Evolutionary conservation across 2,888 invertebrate species (phyloP).

Genomic region (Synergus japonicus): DNA sequence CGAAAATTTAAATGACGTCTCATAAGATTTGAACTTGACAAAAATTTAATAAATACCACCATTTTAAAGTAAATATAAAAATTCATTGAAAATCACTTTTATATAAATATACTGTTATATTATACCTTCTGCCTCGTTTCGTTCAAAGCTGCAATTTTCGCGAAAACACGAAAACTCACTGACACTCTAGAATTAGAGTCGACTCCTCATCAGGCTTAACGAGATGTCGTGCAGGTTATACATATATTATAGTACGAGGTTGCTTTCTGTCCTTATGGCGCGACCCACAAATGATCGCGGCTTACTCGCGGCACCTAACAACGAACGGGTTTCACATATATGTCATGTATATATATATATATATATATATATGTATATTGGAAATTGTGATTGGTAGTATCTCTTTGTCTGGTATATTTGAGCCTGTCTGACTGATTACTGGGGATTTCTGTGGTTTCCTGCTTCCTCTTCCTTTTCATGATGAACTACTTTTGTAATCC

Average conservation of each 20-base stretch:
- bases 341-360: not conserved
- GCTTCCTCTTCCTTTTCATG: conserved; percentile 1
- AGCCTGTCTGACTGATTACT: not conserved
- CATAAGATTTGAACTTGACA: not conserved
- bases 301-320: not conserved
- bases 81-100: not conserved
- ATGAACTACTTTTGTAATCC: not conserved
- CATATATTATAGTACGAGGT: not conserved
- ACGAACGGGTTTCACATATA: not conserved
- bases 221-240: conserved; percentile 55
- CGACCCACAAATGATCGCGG: not conserved
- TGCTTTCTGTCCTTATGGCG: not conserved
- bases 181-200: conserved; percentile 37
- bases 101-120: not conserved
- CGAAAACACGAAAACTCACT: not conserved
- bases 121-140: not conserved
- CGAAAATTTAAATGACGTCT: conserved; percentile 31
- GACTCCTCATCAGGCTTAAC: conserved; percentile 59
- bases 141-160: not conserved
- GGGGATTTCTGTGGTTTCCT: conserved; percentile 12
- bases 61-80: not conserved
- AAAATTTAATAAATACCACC: not conserved
- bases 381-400: conserved; percentile 35
- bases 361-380: not conserved
- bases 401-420: not conserved